Base-by-base conservation (phyloP, 2,797 vertebrate genomes). In the Sebastes oblongus region DNA sequence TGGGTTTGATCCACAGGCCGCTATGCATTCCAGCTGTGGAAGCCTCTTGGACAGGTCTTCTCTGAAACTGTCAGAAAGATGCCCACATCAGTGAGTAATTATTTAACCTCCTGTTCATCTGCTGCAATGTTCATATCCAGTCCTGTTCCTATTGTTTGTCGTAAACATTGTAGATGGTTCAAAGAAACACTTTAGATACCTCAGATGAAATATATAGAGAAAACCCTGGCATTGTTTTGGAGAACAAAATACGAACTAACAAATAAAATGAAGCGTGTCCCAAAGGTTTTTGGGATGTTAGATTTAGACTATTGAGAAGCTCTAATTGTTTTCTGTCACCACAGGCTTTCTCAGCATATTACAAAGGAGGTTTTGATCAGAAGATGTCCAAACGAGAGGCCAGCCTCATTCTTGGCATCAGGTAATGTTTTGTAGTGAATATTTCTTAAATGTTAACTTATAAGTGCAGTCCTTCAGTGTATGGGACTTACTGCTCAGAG, bases 11-110 rank as follows among this genome's bases (percentile, higher is more conserved):
- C 72, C 88, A 80, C 89, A 98, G 97, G 98, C 75, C 97, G 96
- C 72, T 98, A 96, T 4, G 96, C 96, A 10, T 97, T 97, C 90
- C 96, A 94, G 36, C 88, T 98, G 71, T 97, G 97, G 97, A 99
- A 97, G 78, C 97, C 97, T 66, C 91, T 98, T 55, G 96, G 96
- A 75, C 97, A 98, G 84, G 85, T 97, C 60, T 94, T 98, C 73
- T 92, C 96, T 72, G 93, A 96, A 84, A 95, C 96, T 8, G 95
- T 95, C 36, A 97, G 92, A 85, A 98, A 96, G 65, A 95, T 98
- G 93, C 96, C 97, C 25, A 58, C 94, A 58, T 88, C 96, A 0
- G 98, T 98, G 93, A 97, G 97, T 96, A 5, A 50, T 36, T 36
- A 2, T 72, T 46, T 6, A 52, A 74, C 22, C 30, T 32, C 9